A percentile compares a stretch with the other conserved stretches of the same genome.
phyloP scores from a whole-genome alignment of 2,888 invertebrate species.

The Cylloceria caligata region DNA sequence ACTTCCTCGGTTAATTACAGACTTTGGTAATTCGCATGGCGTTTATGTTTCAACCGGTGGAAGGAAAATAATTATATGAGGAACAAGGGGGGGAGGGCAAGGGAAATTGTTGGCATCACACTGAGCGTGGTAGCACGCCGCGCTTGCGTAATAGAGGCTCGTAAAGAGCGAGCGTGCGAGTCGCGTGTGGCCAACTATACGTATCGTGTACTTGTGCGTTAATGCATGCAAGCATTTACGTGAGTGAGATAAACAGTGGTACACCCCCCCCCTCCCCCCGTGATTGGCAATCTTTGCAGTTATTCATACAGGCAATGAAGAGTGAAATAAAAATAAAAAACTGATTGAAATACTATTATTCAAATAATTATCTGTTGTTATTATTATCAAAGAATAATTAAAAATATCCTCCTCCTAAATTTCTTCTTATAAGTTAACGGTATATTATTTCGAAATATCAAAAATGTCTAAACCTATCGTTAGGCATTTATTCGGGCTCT shows the following conservation, averaged over 20 bases:
- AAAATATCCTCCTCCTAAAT: too few species aligned
- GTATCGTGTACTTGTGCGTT: conserved; percentile 36
- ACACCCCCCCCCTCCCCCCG: too few species aligned
- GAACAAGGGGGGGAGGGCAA: not conserved
- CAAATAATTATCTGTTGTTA: too few species aligned
- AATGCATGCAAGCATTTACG: conserved; percentile 35
- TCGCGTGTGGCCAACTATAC: conserved; percentile 29
- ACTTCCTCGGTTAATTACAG: conserved; percentile 57
- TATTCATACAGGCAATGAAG: too few species aligned
- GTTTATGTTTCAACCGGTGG: conserved; percentile 30
- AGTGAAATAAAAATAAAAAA: too few species aligned
- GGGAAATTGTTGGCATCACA: conserved; percentile 40
- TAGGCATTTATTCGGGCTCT: too few species aligned
- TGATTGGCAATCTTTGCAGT: not conserved
- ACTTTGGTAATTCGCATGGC: conserved; percentile 60
- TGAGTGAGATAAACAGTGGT: not conserved
- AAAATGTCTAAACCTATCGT: too few species aligned
- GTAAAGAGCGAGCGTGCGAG: conserved; percentile 54
- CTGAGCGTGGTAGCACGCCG: conserved; percentile 30
- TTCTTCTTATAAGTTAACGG: too few species aligned
- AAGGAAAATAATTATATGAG: conserved; percentile 30
- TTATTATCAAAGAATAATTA: too few species aligned
- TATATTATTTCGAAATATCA: too few species aligned
- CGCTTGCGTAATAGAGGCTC: conserved; percentile 63
- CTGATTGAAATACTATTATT: too few species aligned